A percentile compares a stretch with the other conserved stretches of the same genome.
Evolutionary conservation across 2,113 vertebrate genomes (phyloP).

Genomic region (Pampusana beccarii): DNA sequence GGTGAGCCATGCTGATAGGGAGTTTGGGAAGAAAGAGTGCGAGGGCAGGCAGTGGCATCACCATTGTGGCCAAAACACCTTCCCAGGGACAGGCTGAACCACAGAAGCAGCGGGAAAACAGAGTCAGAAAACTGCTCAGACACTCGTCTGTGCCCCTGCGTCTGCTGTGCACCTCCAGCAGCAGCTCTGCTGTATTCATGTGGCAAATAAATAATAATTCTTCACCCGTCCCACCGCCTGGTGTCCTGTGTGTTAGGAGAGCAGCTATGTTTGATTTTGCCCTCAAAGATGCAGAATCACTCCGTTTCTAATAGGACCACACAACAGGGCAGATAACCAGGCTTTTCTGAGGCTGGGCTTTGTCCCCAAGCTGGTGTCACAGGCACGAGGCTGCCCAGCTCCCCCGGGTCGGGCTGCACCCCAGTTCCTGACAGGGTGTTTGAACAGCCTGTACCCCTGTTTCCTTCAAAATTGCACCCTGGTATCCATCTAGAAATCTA

Average conservation of each 20-base stretch:
- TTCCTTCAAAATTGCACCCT: background rate
- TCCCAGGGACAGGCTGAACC: background rate
- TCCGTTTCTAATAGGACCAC: too few relatives aligned
- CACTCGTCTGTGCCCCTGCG: background rate
- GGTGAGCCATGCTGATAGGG: fast-evolving
- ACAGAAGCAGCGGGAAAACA: background rate
- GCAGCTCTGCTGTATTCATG: fast-evolving
- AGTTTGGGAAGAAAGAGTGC: background rate
- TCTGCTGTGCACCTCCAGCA: background rate
- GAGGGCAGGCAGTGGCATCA: background rate
- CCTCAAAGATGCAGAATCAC: background rate
- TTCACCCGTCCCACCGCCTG: background rate
- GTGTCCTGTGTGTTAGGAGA: background rate
- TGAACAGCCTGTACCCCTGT: background rate
- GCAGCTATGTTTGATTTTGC: background rate
- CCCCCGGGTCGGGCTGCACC: fast-evolving
- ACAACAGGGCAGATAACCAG: background rate
- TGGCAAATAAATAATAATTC: background rate
- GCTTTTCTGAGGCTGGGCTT: background rate
- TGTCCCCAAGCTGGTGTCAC: background rate
- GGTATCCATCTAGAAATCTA: background rate
- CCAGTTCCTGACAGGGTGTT: background rate
- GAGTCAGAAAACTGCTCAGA: too few relatives aligned
- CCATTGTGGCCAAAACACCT: fast-evolving
- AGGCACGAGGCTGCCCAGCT: too few relatives aligned